A percentile compares a stretch with the other conserved stretches of the same genome.
phyloP scores from a whole-genome alignment of 1,140 invertebrate species.

The Drosophila arizonae region DNA sequence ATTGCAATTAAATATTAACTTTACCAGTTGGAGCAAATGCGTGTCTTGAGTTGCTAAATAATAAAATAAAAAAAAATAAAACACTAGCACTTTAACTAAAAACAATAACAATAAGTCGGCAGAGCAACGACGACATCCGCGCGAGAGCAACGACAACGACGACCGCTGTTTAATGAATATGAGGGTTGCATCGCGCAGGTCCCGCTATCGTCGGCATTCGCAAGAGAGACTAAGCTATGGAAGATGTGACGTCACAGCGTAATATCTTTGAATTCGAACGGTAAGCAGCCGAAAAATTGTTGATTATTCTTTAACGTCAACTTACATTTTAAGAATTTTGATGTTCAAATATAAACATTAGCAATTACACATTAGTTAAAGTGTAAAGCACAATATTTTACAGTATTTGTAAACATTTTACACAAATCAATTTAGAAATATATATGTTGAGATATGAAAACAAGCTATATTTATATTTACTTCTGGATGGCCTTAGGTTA shows the following conservation, averaged over 20 bases:
- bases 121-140: slow-evolving; percentile 46
- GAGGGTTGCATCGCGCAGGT: slow-evolving; percentile 32
- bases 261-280: background rate
- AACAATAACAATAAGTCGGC: slow-evolving; percentile 53
- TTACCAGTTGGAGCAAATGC: slow-evolving; percentile 42
- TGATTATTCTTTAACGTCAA: too few species aligned
- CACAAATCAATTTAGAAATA: too few species aligned
- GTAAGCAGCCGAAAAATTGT: too few species aligned
- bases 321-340: too few species aligned
- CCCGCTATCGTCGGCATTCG: slow-evolving; percentile 17
- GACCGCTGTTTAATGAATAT: slow-evolving; percentile 38
- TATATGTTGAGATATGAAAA: too few species aligned
- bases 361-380: too few species aligned
- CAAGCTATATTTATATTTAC: too few species aligned
- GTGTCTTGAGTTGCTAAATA: slow-evolving; percentile 33
- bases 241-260: slow-evolving; percentile 31
- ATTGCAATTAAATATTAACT: slow-evolving; percentile 24
- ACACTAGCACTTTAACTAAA: slow-evolving; percentile 41
- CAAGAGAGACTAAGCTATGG: slow-evolving; percentile 9
- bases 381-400: too few species aligned
- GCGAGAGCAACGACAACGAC: slow-evolving; percentile 49
- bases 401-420: too few species aligned
- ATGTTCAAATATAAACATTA: too few species aligned
- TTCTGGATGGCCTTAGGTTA: too few species aligned
- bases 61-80: slow-evolving; percentile 9